Evolutionary conservation across 2,113 vertebrate genomes (phyloP).

Genomic region (Phyllopteryx taeniolatus): DNA sequence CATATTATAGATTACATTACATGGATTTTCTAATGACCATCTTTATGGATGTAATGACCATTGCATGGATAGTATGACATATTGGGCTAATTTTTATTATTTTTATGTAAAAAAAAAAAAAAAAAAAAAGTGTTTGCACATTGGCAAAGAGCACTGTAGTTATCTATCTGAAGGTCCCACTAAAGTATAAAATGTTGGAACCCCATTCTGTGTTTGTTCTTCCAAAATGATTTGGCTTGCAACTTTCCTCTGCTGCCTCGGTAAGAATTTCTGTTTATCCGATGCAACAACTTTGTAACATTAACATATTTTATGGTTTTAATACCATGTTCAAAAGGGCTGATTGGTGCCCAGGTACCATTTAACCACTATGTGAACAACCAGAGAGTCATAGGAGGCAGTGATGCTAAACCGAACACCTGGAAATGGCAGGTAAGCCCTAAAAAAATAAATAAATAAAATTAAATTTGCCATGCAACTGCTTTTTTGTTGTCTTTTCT

Average conservation of each 20-base stretch:
- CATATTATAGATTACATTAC: background rate
- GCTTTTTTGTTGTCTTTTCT: slow-evolving; percentile 3
- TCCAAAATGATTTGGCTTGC: slow-evolving; percentile 57
- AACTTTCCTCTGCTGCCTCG: slow-evolving; percentile 53
- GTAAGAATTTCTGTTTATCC: slow-evolving; percentile 33
- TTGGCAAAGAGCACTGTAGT: background rate
- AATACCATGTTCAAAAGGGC: background rate
- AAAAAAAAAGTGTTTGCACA: background rate
- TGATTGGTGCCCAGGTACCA: slow-evolving; percentile 47
- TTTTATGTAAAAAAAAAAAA: background rate
- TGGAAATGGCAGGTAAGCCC: slow-evolving; percentile 75
- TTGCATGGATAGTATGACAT: too few species aligned
- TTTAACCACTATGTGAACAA: slow-evolving; percentile 43
- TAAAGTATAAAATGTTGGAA: slow-evolving; percentile 38
- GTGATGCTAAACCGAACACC: slow-evolving; percentile 35
- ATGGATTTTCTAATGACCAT: background rate
- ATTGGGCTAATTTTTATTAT: background rate
- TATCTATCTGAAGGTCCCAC: slow-evolving; percentile 27
- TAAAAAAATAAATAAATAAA: too few species aligned
- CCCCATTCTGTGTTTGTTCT: background rate
- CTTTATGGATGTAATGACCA: too few species aligned
- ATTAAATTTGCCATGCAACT: background rate
- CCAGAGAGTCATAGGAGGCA: slow-evolving; percentile 59
- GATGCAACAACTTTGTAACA: background rate
- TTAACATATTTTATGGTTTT: background rate